These are phyloP conservation scores for Chloroceryle inda DNA, from an alignment of 2,797 vertebrate genomes.

Conservation along the genomic window DNA sequence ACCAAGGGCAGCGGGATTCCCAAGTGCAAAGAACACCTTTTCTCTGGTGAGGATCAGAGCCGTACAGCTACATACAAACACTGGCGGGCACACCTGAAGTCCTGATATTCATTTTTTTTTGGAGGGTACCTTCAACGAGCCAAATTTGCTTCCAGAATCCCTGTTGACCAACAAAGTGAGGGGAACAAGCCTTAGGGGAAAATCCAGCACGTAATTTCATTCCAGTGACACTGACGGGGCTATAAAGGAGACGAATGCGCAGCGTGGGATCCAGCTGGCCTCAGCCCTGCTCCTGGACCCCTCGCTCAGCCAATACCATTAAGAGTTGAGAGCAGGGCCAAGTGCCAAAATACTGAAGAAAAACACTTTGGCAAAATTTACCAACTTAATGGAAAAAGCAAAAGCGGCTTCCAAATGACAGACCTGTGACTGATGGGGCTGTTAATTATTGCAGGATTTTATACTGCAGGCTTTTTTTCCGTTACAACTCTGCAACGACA, in stretches of 20 bases:
- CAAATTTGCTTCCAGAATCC: not conserved
- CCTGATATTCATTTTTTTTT: no score
- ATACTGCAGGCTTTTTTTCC: slow-evolving; percentile 51
- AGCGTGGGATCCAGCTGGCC: slow-evolving; percentile 56
- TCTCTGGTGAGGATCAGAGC: not conserved
- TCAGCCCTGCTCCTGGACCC: slow-evolving; percentile 32
- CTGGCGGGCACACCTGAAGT: not conserved
- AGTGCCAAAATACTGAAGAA: slow-evolving; percentile 51
- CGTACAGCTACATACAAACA: rapidly evolving
- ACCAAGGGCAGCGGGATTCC: not conserved
- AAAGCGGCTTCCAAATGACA: slow-evolving; percentile 69
- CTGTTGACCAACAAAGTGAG: not conserved
- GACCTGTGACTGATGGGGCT: slow-evolving; percentile 55
- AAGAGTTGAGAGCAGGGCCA: rapidly evolving
- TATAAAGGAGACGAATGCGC: not conserved
- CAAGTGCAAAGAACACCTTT: not conserved
- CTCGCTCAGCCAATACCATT: not conserved
- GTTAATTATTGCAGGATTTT: slow-evolving; percentile 60
- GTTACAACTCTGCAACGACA: not conserved
- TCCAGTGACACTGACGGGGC: not conserved
- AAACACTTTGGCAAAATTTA: slow-evolving; percentile 69
- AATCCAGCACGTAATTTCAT: slow-evolving; percentile 33
- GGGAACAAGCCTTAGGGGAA: slow-evolving; percentile 4
- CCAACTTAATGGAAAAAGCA: slow-evolving; percentile 75
- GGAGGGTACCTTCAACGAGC: not conserved